Percentiles rank a stretch among this genome's conserved stretches.
Conservation (phyloP, 2,888 invertebrate species). For the Brenthis daphne region DNA sequence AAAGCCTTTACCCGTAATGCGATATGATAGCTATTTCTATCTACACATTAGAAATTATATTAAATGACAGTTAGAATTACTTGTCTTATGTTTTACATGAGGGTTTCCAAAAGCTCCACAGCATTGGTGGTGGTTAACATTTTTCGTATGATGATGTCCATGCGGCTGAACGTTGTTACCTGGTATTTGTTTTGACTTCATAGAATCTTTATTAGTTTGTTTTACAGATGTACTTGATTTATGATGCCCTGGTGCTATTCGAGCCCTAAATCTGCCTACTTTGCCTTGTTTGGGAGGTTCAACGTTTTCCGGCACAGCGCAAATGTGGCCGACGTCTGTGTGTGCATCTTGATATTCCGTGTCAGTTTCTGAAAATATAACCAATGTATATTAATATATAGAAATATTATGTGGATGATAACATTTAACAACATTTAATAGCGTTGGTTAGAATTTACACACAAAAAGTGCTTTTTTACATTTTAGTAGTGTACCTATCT, state of each 20-base stretch:
- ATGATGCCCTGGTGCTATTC: conserved; percentile 68
- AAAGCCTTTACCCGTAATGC: too few species aligned
- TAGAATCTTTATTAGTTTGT: conserved; percentile 49
- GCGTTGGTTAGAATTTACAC: neutral
- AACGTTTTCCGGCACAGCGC: conserved; percentile 52
- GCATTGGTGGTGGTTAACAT: conserved; percentile 75
- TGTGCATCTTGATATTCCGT: conserved; percentile 69
- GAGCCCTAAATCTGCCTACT: conserved; percentile 67
- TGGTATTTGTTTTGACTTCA: conserved; percentile 46
- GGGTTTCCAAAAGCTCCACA: conserved; percentile 79
- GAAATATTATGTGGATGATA: neutral
- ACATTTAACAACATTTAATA: neutral
- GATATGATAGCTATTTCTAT: neutral
- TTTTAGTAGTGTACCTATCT: too few species aligned
- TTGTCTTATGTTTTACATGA: conserved; percentile 72
- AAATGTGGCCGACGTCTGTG: conserved; percentile 55
- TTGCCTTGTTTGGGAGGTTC: conserved; percentile 63
- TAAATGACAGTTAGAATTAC: conserved; percentile 66
- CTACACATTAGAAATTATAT: conserved; percentile 51
- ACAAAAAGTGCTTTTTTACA: too few species aligned
- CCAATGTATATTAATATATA: neutral
- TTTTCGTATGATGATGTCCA: conserved; percentile 72
- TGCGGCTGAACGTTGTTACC: conserved; percentile 61
- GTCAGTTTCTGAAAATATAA: conserved; percentile 62
- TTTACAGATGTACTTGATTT: conserved; percentile 56